Base-by-base conservation (phyloP, 2,797 vertebrate genomes). In the Choloepus didactylus region DNA sequence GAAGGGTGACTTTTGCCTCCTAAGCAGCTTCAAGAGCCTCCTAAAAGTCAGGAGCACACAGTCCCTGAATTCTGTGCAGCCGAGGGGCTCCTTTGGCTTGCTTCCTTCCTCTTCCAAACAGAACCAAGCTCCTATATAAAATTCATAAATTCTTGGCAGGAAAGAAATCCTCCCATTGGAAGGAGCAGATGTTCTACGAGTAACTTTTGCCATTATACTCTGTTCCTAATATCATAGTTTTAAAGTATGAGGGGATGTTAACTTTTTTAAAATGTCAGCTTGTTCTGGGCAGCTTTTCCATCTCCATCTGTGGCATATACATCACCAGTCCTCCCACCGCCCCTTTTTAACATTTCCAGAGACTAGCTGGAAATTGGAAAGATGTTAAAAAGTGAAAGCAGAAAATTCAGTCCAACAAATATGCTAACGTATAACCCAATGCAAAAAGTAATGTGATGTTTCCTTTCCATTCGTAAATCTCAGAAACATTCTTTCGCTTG, bases 101-200 rank as follows among this genome's bases (percentile, higher is more conserved):
- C 94, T 85, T 92, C 90, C 92, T 89, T 89, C 92, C 88, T 77
- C 66, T 90, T 96, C 96, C 38, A 92, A 96, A 91, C 87, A 85
- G 92, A 64, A 96, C 97, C 93, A 91, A 95, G 94, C 92, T 97
- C 97, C 96, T 98, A 96, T 97, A 98, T 94, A 98, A 98, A 98
- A 98, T 97, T 89, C 94, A 84, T 92, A 96, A 95, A 93, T 94
- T 98, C 96, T 97, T 98, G 98, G 96, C 84, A 97, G 46, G 62
- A 86, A 85, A 49, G 25, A 64, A 79, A 94, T 70, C 96, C 84
- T 98, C 70, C 92, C 95, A 96, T 96, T 97, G 96, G 92, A 98
- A 96, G 62, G 59, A 97, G 95, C 97, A 97, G 98, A 92, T 97
- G 94, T 93, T 93, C 79, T 90, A 75, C 64, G 41, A 96, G 96